Evolutionary conservation across 2,113 vertebrate genomes (phyloP), one percentile per base, ranked within the genome.

Genomic region (Sarotherodon lohbergeri): DNA sequence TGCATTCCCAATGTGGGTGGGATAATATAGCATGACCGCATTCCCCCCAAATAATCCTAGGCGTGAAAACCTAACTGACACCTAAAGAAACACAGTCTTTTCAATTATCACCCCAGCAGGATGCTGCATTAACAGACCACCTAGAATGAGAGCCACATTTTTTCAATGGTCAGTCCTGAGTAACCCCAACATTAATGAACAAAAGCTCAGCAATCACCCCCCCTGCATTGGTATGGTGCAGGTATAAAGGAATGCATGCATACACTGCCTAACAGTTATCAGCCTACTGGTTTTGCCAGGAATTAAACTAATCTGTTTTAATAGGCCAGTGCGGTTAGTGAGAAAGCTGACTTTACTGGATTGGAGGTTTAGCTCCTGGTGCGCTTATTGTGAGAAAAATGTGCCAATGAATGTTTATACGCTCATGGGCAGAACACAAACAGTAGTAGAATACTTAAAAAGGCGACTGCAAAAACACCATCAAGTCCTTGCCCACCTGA

Each of bases 91-190:
- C 83, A 9, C 80, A 14, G 79, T 90, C 89, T 85, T 84, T 93
- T 94, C 91, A 91, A 94, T 95, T 90, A 95, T 76, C 90, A 90
- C 81, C 86, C 81, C 84, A 73, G 68, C 56, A 81, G 91, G 91
- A 85, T n/a, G 86, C 90, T 29, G 59, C 71, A 17, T 89, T 87
- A 71, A 91, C 43, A 89, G 92, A 95, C 93, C 92, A 94, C 94
- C 91, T 73, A 82, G 57, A 73, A 80, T 73, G 55, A 57, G 9
- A 11, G 76, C 54, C 81, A 52, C 29, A 22, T 22, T 80, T 10
- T n/a, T 78, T 55, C 54, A 54, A 5, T 43, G 22, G 32, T 19
- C 57, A 78, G 71, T 41, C 55, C 41, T 66, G 11, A 80, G 82
- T 59, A 36, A 19, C 84, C 59, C 85, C 46, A 48, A 57, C 48